A percentile compares a stretch with the other conserved stretches of the same genome.
Conservation (phyloP, 1,140 invertebrate genomes). For the Eriosoma lanigerum region DNA sequence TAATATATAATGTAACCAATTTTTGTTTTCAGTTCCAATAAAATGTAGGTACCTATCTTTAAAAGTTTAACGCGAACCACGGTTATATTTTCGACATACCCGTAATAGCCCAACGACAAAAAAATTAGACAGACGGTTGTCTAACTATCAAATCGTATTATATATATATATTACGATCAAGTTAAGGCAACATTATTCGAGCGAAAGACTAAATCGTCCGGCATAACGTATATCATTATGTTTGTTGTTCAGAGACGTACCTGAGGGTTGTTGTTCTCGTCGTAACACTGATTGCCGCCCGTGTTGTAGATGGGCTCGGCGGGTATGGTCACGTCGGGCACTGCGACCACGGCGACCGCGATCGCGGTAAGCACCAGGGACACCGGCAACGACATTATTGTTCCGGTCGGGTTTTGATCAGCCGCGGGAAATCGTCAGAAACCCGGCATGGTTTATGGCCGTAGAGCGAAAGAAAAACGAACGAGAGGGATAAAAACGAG, state of each 20-base stretch:
- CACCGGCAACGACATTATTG: background rate
- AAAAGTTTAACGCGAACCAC: no score
- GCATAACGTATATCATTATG: no score
- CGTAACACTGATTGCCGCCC: conserved; percentile 37
- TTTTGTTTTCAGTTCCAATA: no score
- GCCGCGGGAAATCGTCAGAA: background rate
- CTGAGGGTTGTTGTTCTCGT: conserved; percentile 42
- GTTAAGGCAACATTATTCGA: no score
- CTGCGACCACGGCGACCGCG: background rate
- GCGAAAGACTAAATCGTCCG: no score
- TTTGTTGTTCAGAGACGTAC: background rate
- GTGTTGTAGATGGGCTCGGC: conserved; percentile 36
- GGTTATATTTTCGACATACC: no score
- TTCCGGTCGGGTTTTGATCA: background rate
- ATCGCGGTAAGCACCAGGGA: background rate
- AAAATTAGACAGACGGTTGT: no score
- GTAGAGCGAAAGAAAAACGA: background rate
- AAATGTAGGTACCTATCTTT: no score
- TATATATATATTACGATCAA: no score
- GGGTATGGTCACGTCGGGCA: background rate
- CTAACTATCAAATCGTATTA: no score
- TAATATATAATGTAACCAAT: background rate
- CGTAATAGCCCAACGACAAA: no score
- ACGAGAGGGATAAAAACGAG: background rate
- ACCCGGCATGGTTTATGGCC: conserved; percentile 15